Evolutionary conservation across 2,113 vertebrate genomes (phyloP).

Genomic region (Gymnobelideus leadbeateri): DNA sequence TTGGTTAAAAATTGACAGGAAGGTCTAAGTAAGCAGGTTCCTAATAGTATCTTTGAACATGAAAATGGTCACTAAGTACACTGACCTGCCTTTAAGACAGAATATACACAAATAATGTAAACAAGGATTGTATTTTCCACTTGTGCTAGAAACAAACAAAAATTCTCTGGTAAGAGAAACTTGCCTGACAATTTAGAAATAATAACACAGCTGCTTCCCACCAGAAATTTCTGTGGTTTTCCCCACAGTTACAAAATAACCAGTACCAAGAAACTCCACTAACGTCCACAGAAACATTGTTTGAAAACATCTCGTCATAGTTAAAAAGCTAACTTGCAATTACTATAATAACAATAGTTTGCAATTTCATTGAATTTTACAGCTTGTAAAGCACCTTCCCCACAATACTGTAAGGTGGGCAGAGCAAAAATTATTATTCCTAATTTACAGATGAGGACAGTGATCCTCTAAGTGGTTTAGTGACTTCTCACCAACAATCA

Average conservation of each 20-base stretch:
- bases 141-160: background rate
- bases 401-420: background rate
- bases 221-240: background rate
- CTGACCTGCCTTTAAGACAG: background rate
- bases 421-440: background rate
- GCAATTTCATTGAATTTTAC: background rate
- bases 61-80: background rate
- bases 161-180: background rate
- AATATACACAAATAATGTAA: background rate
- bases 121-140: background rate
- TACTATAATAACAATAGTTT: background rate
- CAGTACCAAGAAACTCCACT: background rate
- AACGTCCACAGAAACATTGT: background rate
- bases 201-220: constrained; percentile 3
- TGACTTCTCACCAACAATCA: background rate
- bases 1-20: background rate
- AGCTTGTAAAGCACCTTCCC: background rate
- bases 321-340: constrained; percentile 11
- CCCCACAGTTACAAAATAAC: background rate
- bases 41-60: background rate
- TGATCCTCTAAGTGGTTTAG: background rate
- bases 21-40: background rate
- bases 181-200: background rate
- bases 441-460: background rate
- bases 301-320: constrained; percentile 2